Evolutionary conservation across 2,888 invertebrate species (phyloP).

Genomic region (Trachelus troglodyta): DNA sequence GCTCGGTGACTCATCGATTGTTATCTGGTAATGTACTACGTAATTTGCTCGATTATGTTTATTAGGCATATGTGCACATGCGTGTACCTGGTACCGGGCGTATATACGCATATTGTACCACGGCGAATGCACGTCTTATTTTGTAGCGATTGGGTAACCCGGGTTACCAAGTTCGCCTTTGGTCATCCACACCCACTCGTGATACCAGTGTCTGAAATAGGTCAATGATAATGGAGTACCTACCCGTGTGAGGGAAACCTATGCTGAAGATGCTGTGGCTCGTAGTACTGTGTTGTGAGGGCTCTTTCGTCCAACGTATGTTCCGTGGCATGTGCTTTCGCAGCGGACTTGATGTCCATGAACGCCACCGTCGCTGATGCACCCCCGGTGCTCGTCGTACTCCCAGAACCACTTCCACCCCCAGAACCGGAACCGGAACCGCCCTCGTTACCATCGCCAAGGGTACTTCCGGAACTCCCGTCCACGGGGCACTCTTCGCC

Average conservation of each 20-base stretch:
- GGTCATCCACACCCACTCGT: too few relatives aligned
- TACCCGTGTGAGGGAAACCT: slow-evolving; percentile 70
- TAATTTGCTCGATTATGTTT: too few relatives aligned
- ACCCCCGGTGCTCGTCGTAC: slow-evolving; percentile 72
- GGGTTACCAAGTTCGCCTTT: too few relatives aligned
- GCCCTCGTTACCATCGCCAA: slow-evolving; percentile 66
- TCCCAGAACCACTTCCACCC: slow-evolving; percentile 63
- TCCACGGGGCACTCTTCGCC: slow-evolving; percentile 67
- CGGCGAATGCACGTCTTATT: too few relatives aligned
- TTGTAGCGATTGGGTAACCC: too few relatives aligned
- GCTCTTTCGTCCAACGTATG: slow-evolving; percentile 89
- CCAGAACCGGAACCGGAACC: slow-evolving; percentile 56
- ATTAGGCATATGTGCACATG: too few relatives aligned
- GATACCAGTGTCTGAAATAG: too few relatives aligned
- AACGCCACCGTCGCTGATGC: slow-evolving; percentile 92
- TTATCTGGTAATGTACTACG: too few relatives aligned
- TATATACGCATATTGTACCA: too few relatives aligned
- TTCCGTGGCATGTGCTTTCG: slow-evolving; percentile 92
- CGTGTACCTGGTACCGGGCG: too few relatives aligned
- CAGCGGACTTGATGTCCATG: slow-evolving; percentile 96
- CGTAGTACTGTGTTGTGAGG: slow-evolving; percentile 92
- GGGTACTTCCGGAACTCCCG: slow-evolving; percentile 67
- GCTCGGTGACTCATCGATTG: too few relatives aligned
- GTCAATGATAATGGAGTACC: slow-evolving; percentile 40
- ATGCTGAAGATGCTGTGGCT: slow-evolving; percentile 73